Conservation (phyloP, 2,797 vertebrate species). For the Coendou prehensilis region DNA sequence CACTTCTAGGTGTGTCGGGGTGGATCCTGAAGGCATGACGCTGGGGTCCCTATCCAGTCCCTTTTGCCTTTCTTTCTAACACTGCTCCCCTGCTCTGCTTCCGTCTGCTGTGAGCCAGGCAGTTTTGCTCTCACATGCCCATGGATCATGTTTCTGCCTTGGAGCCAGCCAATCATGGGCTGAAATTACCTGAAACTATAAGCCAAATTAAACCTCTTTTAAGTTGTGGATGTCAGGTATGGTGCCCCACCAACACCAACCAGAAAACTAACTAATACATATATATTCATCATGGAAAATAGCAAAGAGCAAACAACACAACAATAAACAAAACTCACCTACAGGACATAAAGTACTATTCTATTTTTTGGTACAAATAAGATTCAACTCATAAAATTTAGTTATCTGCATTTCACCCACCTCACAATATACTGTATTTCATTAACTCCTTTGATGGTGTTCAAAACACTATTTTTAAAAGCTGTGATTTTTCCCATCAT, state of each 20-base stretch:
- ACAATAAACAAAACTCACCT: neutral
- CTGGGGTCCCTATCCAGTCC: neutral
- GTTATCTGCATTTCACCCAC: conserved; percentile 9
- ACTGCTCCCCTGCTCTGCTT: neutral
- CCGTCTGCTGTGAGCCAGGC: neutral
- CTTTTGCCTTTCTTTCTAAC: neutral
- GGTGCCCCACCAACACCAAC: neutral
- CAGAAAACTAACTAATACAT: neutral
- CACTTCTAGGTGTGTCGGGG: neutral
- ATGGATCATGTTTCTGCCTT: neutral
- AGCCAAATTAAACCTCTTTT: neutral
- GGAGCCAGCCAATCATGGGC: neutral
- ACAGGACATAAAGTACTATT: neutral
- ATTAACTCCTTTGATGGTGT: neutral
- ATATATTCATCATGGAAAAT: conserved; percentile 12
- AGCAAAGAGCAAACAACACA: neutral
- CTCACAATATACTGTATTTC: conserved; percentile 36
- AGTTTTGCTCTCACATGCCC: neutral
- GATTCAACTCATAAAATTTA: conserved; percentile 9
- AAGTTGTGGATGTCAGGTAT: neutral
- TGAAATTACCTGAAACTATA: neutral
- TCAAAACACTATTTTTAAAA: conserved; percentile 25
- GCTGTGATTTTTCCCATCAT: neutral
- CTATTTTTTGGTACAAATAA: conserved; percentile 26
- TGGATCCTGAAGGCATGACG: neutral